Evolutionary conservation across 2,888 invertebrate species (phyloP).

Genomic region (Acrobasis repandana): DNA sequence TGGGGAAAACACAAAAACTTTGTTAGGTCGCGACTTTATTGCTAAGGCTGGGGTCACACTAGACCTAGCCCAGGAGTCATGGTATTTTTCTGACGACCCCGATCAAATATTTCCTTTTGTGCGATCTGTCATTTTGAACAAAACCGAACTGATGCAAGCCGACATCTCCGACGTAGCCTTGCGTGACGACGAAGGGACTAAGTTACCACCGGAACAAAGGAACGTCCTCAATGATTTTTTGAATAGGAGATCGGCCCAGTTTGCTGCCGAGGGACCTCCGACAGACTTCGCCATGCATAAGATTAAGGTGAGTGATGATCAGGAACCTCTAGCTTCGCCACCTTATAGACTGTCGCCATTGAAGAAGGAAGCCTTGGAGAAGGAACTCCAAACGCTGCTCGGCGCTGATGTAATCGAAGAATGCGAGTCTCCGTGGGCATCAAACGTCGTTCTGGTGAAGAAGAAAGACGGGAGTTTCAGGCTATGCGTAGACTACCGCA

Average conservation of each 20-base stretch:
- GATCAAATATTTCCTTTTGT: too few relatives aligned
- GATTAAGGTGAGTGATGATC: neutral
- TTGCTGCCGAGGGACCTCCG: neutral
- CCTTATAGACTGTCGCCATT: neutral
- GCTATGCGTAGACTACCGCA: neutral
- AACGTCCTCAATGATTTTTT: neutral
- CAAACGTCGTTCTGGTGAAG: neutral
- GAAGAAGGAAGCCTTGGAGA: neutral
- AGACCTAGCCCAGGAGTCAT: too few relatives aligned
- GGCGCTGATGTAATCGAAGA: neutral
- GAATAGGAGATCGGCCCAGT: neutral
- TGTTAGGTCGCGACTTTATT: too few relatives aligned
- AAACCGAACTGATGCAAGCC: too few relatives aligned
- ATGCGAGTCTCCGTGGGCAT: constrained; percentile 4
- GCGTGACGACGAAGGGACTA: neutral
- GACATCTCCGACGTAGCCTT: too few relatives aligned
- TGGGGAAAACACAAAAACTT: too few relatives aligned
- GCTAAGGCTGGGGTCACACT: too few relatives aligned
- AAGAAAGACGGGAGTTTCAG: constrained; percentile 7
- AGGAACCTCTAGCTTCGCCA: neutral
- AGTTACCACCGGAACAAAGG: neutral
- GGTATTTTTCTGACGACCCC: too few relatives aligned
- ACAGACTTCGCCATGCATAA: neutral
- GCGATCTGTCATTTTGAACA: too few relatives aligned
- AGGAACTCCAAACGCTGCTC: neutral